phyloP scores from a whole-genome alignment of 2,797 vertebrate genomes.

The Decapterus maruadsi region DNA sequence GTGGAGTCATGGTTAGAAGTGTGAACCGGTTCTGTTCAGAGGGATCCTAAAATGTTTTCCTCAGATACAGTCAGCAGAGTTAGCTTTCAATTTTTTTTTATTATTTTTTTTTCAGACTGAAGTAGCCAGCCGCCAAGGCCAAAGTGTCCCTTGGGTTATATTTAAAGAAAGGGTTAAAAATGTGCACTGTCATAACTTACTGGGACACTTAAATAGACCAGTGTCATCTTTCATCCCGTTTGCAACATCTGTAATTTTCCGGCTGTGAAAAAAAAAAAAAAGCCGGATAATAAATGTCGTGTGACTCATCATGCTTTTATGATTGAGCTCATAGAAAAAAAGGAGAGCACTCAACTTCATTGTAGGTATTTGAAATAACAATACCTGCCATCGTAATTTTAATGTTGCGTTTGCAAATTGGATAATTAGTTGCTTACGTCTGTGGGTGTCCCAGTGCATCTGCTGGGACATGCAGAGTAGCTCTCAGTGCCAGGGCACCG shows the following conservation, averaged over 20 bases:
- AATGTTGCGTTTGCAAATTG: neutral
- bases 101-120: neutral
- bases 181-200: neutral
- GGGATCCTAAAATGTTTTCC: neutral
- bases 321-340: neutral
- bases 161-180: neutral
- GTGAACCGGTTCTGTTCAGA: neutral
- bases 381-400: neutral
- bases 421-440: neutral
- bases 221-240: neutral
- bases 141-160: neutral
- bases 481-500: slow-evolving; percentile 32
- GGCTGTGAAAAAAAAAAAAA: neutral
- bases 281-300: neutral
- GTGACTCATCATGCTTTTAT: neutral
- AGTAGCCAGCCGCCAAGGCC: neutral
- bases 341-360: neutral
- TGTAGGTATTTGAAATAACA: neutral
- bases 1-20: neutral
- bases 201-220: neutral
- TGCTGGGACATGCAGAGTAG: slow-evolving; percentile 14
- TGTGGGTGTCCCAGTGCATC: slow-evolving; percentile 10
- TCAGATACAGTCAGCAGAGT: neutral
- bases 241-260: neutral
- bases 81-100: neutral